phyloP scores from a whole-genome alignment of 2,888 invertebrate genomes.

The Limnephilus rhombicus region DNA sequence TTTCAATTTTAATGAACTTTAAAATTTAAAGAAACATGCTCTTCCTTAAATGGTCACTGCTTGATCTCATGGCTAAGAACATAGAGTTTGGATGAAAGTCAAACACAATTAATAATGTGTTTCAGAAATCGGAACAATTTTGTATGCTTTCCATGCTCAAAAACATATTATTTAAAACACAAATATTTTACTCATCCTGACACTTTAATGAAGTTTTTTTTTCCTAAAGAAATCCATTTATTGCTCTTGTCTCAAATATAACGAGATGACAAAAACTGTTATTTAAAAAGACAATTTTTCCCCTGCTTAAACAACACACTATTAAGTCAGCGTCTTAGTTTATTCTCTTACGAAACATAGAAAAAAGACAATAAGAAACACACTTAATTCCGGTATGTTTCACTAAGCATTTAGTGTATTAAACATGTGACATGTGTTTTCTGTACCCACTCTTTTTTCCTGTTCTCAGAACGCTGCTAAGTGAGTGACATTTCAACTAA shows the following conservation, averaged over 20 bases:
- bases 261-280: neutral
- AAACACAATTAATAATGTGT: neutral
- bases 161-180: neutral
- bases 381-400: neutral
- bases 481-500: conserved; percentile 55
- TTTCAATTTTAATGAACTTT: no score
- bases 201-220: neutral
- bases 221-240: neutral
- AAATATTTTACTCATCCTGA: neutral
- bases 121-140: neutral
- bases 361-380: neutral
- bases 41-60: neutral
- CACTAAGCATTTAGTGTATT: conserved; percentile 28
- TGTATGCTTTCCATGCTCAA: neutral
- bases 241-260: neutral
- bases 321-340: neutral
- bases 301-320: neutral
- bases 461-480: conserved; percentile 45
- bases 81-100: neutral
- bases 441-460: neutral
- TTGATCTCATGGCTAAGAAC: neutral
- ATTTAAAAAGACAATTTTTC: neutral
- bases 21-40: no score
- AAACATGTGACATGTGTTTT: conserved; percentile 48
- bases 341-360: neutral